These are phyloP conservation scores for Rhopilema esculentum DNA, from an alignment of 30 jellyfish, hydroid and myxozoan genomes.

Conservation along the genomic window DNA sequence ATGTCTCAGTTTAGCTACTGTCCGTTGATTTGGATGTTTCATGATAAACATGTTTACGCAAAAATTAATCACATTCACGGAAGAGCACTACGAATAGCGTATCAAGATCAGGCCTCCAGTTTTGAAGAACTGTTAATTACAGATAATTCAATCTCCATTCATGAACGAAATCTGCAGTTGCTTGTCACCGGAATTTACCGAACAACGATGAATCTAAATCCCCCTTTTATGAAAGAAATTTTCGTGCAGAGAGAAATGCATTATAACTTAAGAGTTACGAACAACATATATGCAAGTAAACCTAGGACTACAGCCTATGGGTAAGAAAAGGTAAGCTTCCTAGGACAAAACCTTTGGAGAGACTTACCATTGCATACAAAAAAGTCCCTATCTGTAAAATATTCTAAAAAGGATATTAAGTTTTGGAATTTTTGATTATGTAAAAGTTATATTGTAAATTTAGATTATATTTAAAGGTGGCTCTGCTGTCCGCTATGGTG, in stretches of 20 bases:
- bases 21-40: too few species aligned
- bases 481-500: conserved; percentile 15
- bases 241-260: conserved; percentile 40
- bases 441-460: conserved; percentile 13
- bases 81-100: conserved; percentile 34
- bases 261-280: conserved; percentile 39
- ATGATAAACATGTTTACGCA: conserved; percentile 35
- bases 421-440: conserved; percentile 51
- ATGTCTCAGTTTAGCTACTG: conserved; percentile 30
- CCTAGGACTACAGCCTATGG: conserved; percentile 69
- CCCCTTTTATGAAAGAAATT: conserved; percentile 36
- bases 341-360: conserved; percentile 50
- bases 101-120: conserved; percentile 27
- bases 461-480: not conserved
- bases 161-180: conserved; percentile 49
- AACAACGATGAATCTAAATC: conserved; percentile 38
- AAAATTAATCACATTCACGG: conserved; percentile 31
- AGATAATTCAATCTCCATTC: conserved; percentile 41
- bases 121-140: not conserved
- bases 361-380: conserved; percentile 50
- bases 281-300: conserved; percentile 47
- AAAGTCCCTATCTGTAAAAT: conserved; percentile 49
- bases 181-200: conserved; percentile 40
- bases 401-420: conserved; percentile 10
- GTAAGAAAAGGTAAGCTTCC: conserved; percentile 31